Percentiles rank a stretch among this genome's conserved stretches.
These are phyloP conservation scores for Hylomyscus alleni DNA, from an alignment of 2,797 vertebrate species.

Conservation along the genomic window DNA sequence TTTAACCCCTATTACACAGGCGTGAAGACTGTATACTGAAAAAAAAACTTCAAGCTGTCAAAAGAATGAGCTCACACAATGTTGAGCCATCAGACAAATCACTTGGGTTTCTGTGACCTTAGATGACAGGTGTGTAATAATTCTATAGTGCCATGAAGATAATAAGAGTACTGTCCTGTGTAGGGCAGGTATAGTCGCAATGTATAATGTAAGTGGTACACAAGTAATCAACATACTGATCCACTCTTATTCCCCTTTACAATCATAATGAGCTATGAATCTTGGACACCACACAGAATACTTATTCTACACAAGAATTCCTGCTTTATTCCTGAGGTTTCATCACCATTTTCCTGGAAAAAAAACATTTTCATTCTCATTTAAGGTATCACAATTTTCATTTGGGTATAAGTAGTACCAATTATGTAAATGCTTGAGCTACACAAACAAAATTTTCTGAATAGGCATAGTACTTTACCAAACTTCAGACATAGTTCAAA, in stretches of 20 bases:
- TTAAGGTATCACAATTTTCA: background rate
- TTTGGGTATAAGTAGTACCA: background rate
- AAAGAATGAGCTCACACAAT: background rate
- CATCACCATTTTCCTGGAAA: background rate
- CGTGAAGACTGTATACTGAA: background rate
- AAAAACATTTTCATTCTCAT: background rate
- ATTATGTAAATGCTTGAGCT: background rate
- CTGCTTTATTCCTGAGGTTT: background rate
- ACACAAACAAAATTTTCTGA: background rate
- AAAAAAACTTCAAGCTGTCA: background rate
- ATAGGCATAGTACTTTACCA: background rate
- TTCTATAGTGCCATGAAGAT: background rate
- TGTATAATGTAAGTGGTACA: background rate
- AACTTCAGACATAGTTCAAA: slow-evolving; percentile 2
- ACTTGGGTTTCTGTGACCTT: background rate
- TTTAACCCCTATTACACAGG: background rate
- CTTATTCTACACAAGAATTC: background rate
- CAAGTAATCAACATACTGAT: background rate
- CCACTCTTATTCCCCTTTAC: background rate
- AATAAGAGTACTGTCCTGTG: background rate
- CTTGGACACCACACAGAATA: background rate
- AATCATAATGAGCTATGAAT: background rate
- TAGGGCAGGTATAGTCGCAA: background rate
- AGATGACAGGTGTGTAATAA: background rate
- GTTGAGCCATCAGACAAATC: background rate